phyloP scores from a whole-genome alignment of 37 sponge, comb jelly and placozoan genomes.

The Axinella damicornis region DNA sequence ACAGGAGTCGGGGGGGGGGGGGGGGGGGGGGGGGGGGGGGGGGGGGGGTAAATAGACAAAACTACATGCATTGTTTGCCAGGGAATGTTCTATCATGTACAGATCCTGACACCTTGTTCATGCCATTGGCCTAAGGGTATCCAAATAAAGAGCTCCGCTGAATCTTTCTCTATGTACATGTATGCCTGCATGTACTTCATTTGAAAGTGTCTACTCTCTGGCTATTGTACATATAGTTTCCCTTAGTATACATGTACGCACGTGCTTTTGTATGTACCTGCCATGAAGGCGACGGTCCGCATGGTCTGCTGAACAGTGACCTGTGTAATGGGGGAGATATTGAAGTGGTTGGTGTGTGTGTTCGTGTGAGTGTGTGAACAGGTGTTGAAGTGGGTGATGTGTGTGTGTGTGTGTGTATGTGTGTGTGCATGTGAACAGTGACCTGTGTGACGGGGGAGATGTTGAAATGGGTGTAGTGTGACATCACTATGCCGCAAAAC shows the following conservation, averaged over 20 bases:
- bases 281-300: slow-evolving; percentile 90
- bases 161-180: no score
- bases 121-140: no score
- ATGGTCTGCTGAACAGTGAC: slow-evolving; percentile 90
- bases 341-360: no score
- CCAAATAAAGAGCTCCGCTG: neutral
- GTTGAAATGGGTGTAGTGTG: slow-evolving; percentile 97
- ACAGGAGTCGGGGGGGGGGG: neutral
- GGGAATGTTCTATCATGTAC: no score
- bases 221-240: neutral
- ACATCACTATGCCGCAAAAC: slow-evolving; percentile 96
- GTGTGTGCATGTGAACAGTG: no score
- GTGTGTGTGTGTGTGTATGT: no score
- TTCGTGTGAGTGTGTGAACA: slow-evolving; percentile 89
- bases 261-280: slow-evolving; percentile 73
- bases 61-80: no score
- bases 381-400: slow-evolving; percentile 96
- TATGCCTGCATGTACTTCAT: no score
- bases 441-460: slow-evolving; percentile 92
- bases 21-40: no score
- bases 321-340: slow-evolving; percentile 92
- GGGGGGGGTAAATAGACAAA: no score
- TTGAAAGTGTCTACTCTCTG: no score
- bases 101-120: no score
- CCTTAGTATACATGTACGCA: neutral